A percentile compares a stretch with the other conserved stretches of the same genome.
phyloP scores from a whole-genome alignment of 2,888 invertebrate species.

The Deilephila elpenor region DNA sequence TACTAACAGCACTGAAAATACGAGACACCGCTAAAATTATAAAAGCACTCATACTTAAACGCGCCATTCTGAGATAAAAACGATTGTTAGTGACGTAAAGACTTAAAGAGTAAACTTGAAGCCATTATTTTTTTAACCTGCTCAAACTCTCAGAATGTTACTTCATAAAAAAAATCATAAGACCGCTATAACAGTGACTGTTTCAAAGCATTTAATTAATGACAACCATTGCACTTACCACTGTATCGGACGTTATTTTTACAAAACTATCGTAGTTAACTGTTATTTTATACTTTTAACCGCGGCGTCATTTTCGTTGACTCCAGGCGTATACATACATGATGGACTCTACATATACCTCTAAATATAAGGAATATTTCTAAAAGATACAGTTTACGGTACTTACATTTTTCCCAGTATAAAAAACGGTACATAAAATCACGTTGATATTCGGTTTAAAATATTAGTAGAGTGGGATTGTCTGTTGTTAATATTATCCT shows the following conservation, averaged over 20 bases:
- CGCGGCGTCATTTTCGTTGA: too few relatives aligned
- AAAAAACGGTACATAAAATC: too few relatives aligned
- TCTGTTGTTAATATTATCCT: too few relatives aligned
- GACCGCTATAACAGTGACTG: conserved; percentile 51
- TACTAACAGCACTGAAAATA: neutral
- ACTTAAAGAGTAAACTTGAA: conserved; percentile 25
- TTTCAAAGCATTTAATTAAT: conserved; percentile 66
- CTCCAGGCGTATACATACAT: too few relatives aligned
- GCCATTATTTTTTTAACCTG: conserved; percentile 26
- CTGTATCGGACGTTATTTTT: neutral
- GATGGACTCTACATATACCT: too few relatives aligned
- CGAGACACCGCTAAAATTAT: neutral
- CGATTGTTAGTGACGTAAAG: conserved; percentile 28
- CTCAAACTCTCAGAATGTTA: conserved; percentile 28
- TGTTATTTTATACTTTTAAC: neutral
- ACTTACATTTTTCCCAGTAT: too few relatives aligned
- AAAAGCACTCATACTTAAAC: conserved; percentile 4
- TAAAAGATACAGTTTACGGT: too few relatives aligned
- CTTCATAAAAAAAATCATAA: conserved; percentile 36
- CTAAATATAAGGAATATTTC: too few relatives aligned
- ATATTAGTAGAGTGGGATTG: too few relatives aligned
- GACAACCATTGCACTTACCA: conserved; percentile 36
- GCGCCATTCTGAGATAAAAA: conserved; percentile 5
- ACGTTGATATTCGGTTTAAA: too few relatives aligned
- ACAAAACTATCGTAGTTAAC: neutral